Percentiles rank a stretch among this genome's conserved stretches.
Conservation (phyloP, 2,113 vertebrate genomes). For the Oreochromis spilurus region DNA sequence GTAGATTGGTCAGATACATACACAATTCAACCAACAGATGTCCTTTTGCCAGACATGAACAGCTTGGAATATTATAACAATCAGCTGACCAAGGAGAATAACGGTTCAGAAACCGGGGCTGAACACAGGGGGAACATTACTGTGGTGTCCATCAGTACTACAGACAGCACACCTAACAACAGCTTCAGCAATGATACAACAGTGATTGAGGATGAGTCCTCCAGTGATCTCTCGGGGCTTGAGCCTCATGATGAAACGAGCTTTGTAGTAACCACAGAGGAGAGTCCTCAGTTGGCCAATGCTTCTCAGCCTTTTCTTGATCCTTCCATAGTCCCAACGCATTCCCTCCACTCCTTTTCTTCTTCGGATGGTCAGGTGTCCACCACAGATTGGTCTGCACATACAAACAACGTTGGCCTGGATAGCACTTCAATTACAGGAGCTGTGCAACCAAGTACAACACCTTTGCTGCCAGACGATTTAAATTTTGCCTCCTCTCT, state of each 20-base stretch:
- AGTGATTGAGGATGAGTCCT: slow-evolving; percentile 52
- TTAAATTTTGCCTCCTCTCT: slow-evolving; percentile 23
- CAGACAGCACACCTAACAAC: slow-evolving; percentile 31
- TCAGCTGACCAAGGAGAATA: slow-evolving; percentile 66
- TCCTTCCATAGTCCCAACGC: slow-evolving; percentile 43
- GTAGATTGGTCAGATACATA: slow-evolving; percentile 64
- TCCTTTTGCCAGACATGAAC: slow-evolving; percentile 79
- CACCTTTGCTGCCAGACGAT: slow-evolving; percentile 41
- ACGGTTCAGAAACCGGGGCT: slow-evolving; percentile 16
- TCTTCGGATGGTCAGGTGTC: slow-evolving; percentile 9
- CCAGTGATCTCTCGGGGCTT: slow-evolving; percentile 56
- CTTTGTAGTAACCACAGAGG: slow-evolving; percentile 16
- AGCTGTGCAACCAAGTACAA: slow-evolving; percentile 2
- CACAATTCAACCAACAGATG: slow-evolving; percentile 71
- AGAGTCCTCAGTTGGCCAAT: slow-evolving; percentile 33
- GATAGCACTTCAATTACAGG: slow-evolving; percentile 35
- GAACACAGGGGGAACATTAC: slow-evolving; percentile 61
- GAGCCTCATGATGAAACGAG: slow-evolving; percentile 46
- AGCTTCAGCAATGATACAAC: slow-evolving; percentile 30
- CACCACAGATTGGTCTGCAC: slow-evolving; percentile 32
- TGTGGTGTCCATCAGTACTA: slow-evolving; percentile 11
- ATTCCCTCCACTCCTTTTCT: slow-evolving; percentile 33
- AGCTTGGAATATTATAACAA: slow-evolving; percentile 77
- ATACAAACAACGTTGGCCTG: background rate
- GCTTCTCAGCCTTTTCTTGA: slow-evolving; percentile 46